Conservation (phyloP, 2,888 invertebrate genomes). For the Napeogenes sylphis region DNA sequence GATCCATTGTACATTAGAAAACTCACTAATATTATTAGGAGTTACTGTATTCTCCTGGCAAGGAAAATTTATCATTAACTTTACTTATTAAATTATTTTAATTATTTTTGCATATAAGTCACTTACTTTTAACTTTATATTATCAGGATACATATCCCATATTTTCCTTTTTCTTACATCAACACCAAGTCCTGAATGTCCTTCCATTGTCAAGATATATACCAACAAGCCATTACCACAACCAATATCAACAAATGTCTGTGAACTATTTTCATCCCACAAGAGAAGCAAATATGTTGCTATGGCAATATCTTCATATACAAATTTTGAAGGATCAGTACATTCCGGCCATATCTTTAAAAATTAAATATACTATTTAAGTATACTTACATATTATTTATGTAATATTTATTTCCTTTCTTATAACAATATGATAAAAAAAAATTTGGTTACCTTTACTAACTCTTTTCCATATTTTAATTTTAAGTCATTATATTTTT, state of each 20-base stretch:
- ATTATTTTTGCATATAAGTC: no score
- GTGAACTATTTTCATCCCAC: conserved; percentile 81
- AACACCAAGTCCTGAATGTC: conserved; percentile 88
- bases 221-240: conserved; percentile 98
- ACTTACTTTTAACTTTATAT: conserved; percentile 81
- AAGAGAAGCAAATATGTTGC: conserved; percentile 89
- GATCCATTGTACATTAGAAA: conserved; percentile 90
- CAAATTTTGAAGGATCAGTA: conserved; percentile 96
- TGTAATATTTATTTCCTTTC: no score
- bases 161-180: conserved; percentile 91
- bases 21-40: conserved; percentile 81
- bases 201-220: conserved; percentile 89
- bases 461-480: conserved; percentile 85
- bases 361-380: not conserved
- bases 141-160: conserved; percentile 87
- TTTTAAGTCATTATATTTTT: conserved; percentile 85
- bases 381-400: no score
- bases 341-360: conserved; percentile 91
- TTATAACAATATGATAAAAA: no score
- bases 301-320: conserved; percentile 97
- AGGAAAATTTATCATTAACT: conserved; percentile 7
- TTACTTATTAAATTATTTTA: not conserved
- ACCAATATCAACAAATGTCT: conserved; percentile 93
- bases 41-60: conserved; percentile 81
- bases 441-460: conserved; percentile 75